These are phyloP conservation scores for Colius striatus DNA, from an alignment of 2,113 vertebrate species.

Conservation along the genomic window DNA sequence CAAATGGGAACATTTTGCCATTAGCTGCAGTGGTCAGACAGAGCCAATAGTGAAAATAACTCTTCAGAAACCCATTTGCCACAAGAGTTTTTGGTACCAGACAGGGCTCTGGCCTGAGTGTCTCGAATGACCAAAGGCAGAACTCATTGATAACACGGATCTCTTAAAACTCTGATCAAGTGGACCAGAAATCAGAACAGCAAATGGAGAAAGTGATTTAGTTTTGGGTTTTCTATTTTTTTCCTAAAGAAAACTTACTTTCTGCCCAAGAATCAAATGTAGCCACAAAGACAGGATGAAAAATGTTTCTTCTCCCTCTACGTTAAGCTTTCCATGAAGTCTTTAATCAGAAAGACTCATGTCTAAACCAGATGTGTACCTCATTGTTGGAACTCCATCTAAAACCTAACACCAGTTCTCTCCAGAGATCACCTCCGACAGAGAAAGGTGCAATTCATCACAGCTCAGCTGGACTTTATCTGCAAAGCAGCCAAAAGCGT, in stretches of 20 bases:
- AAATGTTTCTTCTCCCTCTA: neutral
- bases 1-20: neutral
- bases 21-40: neutral
- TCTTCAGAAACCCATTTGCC: neutral
- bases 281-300: neutral
- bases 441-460: neutral
- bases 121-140: neutral
- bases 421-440: neutral
- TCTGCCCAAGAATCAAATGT: neutral
- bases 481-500: neutral
- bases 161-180: slow-evolving; percentile 78
- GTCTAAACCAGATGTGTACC: neutral
- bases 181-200: slow-evolving; percentile 75
- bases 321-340: neutral
- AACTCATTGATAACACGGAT: slow-evolving; percentile 76
- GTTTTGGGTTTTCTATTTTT: neutral
- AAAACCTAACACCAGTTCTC: neutral
- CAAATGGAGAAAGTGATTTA: neutral
- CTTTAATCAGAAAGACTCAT: neutral
- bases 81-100: neutral
- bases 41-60: neutral
- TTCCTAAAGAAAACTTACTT: neutral
- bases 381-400: neutral
- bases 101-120: neutral
- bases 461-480: neutral